Base-by-base conservation (phyloP, 2,888 invertebrate genomes). In the Unio delphinus region DNA sequence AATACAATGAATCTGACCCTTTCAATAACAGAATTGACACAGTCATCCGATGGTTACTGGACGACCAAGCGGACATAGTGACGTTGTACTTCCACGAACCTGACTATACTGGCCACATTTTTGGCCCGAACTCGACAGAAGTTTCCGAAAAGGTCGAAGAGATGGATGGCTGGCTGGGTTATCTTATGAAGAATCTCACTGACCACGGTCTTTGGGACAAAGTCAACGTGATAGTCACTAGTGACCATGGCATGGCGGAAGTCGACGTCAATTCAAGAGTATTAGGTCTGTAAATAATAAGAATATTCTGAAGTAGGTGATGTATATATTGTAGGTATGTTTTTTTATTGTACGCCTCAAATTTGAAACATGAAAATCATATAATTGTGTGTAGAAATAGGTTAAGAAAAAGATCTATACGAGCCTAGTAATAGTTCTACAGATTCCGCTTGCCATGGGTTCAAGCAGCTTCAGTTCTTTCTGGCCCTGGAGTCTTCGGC, bases 1-100 rank as follows among this genome's bases (percentile, higher is more conserved):
- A 80, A 4, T 93, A 91, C 83, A 87, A 92, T 71, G 70, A 76
- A 80, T 74, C 81, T 8, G 80, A 91, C 0, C 87, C 92, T 61
- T 93, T 92, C 90, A 88, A 90, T 75, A 83, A 91, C 7, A 89
- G 94, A 61, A 89, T 94, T 23, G 93, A 94, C 76, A 91, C 87
- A 1, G 91, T 92, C 1, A 89, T 94, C 45, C 89, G 91, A 8
- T 87, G 85, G 87, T 70, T 88, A 45, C 64, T 73, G 11, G 61
- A 76, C 20, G 73, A 77, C 3, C 61, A 70, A 1, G 80, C 76
- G 15, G 78, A 83, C 66, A 65, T 86, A 11, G 86, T 72, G 1
- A 72, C 81, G 15, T 45, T 87, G 11, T 87, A 88, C 70, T 84
- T 85, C 69, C 70, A 82, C 55, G 86, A 87, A 66, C 87, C 87